Evolutionary conservation across 2,888 invertebrate genomes (phyloP), one percentile per base, ranked within the genome.

Genomic region (Unio delphinus): DNA sequence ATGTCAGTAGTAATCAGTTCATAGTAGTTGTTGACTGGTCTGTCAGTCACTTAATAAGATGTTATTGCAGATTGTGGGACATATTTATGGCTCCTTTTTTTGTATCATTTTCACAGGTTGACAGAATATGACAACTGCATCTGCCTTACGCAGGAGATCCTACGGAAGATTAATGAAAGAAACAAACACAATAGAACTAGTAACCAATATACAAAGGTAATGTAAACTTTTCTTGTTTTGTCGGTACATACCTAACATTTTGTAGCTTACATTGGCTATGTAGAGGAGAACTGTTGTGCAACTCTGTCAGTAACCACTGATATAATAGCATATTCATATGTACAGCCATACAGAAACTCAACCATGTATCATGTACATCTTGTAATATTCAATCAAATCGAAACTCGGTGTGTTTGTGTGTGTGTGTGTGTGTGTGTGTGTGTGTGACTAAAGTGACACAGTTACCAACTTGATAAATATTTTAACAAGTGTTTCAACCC

Each of bases 81-180:
- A 11, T 15, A 11, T 11, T 45, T 45, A 11, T 45, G 45, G 11
- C 45, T 45, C 45, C 15, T 11, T 45, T 3, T 45, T 15, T 45
- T 45, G 45, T 45, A 15, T 45, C 45, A 0, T 68, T 64, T 45
- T 75, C 81, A 17, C 78, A 87, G 87, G 87, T 74, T 87, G 58
- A 73, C 64, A 5, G 83, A 86, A 11, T 81, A 86, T 80, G 87
- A 87, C 34, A 69, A 72, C 65, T 86, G 86, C 72, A 69, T 82
- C 72, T 74, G 78, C 45, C 71, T 86, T 65, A 85, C 83, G 54
- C 86, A 86, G 74, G 81, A 85, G 30, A 80, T 87, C 26, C 83
- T 85, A 83, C 83, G 80, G 58, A 79, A 82, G 64, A 82, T 87
- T 26, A 86, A 84, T 70, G 86, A 87, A 59, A 79, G 86, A 69